Conservation (phyloP, 2,797 vertebrate species). For the Zenarchopterus dispar region DNA sequence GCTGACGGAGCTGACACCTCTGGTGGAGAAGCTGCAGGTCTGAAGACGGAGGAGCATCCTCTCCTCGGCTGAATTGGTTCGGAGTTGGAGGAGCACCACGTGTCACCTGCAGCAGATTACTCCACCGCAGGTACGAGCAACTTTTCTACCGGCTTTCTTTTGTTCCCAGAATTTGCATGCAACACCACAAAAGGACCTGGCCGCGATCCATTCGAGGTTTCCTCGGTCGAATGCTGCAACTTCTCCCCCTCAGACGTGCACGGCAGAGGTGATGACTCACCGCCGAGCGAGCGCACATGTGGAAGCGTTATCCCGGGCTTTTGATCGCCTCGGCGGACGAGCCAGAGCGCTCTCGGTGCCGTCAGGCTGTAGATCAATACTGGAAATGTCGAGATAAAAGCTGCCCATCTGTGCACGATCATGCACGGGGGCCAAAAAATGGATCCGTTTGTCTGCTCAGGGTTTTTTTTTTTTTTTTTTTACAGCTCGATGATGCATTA, state of each 20-base stretch:
- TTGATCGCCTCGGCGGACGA: neutral
- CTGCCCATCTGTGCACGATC: slow-evolving; percentile 8
- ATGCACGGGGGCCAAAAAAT: neutral
- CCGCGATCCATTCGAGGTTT: slow-evolving; percentile 33
- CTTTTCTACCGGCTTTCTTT: neutral
- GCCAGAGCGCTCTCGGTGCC: slow-evolving; percentile 1
- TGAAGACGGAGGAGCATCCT: slow-evolving; percentile 38
- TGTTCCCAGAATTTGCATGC: neutral
- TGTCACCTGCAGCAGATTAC: slow-evolving; percentile 30
- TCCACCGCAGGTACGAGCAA: slow-evolving; percentile 48
- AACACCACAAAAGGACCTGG: slow-evolving; percentile 3
- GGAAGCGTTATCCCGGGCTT: slow-evolving; percentile 35
- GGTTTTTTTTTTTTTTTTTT: too few species aligned
- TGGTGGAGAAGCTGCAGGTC: slow-evolving; percentile 43
- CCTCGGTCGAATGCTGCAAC: slow-evolving; percentile 46
- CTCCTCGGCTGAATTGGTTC: slow-evolving; percentile 29
- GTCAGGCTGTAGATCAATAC: slow-evolving; percentile 39
- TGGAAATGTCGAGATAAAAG: slow-evolving; percentile 18
- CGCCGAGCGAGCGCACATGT: slow-evolving; percentile 50
- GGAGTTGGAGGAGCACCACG: slow-evolving; percentile 15
- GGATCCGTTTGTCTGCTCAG: slow-evolving; percentile 17
- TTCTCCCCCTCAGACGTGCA: slow-evolving; percentile 47
- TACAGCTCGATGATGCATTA: slow-evolving; percentile 35
- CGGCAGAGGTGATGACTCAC: slow-evolving; percentile 43
- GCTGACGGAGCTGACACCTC: slow-evolving; percentile 62